Conservation (phyloP, 2,113 vertebrate genomes). For the Elephantulus edwardii region DNA sequence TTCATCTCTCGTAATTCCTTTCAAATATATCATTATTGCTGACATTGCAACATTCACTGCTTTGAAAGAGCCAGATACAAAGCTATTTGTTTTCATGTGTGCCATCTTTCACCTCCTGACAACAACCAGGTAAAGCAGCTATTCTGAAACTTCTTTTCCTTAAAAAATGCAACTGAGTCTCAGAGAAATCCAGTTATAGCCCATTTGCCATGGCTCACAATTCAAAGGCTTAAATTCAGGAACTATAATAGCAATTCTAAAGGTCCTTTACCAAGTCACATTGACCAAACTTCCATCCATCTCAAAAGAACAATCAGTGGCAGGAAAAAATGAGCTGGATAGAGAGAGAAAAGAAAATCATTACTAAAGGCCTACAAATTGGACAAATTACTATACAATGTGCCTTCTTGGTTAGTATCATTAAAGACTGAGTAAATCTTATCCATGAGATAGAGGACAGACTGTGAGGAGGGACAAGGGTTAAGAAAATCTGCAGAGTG, state of each 20-base stretch:
- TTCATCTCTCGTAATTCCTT: not conserved
- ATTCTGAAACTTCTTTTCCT: not conserved
- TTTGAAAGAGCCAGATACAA: not conserved
- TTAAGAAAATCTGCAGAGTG: not conserved
- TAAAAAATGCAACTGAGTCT: not conserved
- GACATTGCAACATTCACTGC: not conserved
- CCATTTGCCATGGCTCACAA: not conserved
- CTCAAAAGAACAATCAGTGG: not conserved
- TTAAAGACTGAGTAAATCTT: not conserved
- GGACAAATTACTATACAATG: not conserved
- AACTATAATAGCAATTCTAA: not conserved
- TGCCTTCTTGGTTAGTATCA: not conserved
- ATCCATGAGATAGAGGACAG: not conserved
- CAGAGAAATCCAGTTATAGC: not conserved
- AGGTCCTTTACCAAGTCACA: not conserved
- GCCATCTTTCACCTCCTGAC: not conserved
- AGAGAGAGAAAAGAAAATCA: not conserved
- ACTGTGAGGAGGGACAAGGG: too few relatives aligned
- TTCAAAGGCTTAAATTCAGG: not conserved
- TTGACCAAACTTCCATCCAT: not conserved
- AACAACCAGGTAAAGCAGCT: not conserved
- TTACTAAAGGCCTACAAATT: not conserved
- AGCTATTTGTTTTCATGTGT: rapidly evolving
- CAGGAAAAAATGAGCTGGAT: not conserved
- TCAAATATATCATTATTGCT: not conserved